phyloP scores from a whole-genome alignment of 2,888 invertebrate genomes.

The Perizoma flavofasciatum region DNA sequence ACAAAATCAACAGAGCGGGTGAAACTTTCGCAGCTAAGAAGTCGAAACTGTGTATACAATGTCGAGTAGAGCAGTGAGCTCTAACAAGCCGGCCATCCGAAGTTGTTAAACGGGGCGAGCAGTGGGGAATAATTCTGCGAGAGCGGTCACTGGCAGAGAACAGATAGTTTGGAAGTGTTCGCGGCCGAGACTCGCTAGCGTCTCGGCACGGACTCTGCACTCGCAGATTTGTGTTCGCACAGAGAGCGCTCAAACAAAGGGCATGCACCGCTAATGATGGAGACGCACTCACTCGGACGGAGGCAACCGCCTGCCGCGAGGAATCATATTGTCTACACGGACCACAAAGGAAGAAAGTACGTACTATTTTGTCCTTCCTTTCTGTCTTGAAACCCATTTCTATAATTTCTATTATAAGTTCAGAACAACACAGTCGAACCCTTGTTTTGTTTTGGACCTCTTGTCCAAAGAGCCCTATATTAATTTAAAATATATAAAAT shows the following conservation, averaged over 20 bases:
- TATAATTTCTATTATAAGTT: too few species aligned
- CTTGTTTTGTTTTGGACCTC: too few species aligned
- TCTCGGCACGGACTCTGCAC: conserved; percentile 20
- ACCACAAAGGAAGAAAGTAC: conserved; percentile 81
- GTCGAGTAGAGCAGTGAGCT: conserved; percentile 65
- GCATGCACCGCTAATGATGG: conserved; percentile 60
- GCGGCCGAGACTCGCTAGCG: conserved; percentile 41
- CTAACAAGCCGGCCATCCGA: conserved; percentile 77
- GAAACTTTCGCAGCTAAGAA: conserved; percentile 76
- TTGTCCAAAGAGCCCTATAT: not conserved
- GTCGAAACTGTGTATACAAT: conserved; percentile 74
- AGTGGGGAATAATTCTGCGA: conserved; percentile 64
- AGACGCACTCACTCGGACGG: conserved; percentile 65
- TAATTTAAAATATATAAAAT: conserved; percentile 1
- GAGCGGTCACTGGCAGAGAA: conserved; percentile 56
- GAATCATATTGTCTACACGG: conserved; percentile 81
- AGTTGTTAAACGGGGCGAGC: conserved; percentile 68
- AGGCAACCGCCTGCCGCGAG: conserved; percentile 71
- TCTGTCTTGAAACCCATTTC: not conserved
- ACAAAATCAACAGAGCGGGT: conserved; percentile 73
- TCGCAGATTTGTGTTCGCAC: conserved; percentile 32
- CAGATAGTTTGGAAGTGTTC: conserved; percentile 63
- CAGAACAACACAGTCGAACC: not conserved
- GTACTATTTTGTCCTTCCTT: conserved; percentile 44
- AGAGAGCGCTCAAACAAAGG: conserved; percentile 30